Evolutionary conservation across 2,113 vertebrate species (phyloP).

Genomic region (Callorhinus ursinus): DNA sequence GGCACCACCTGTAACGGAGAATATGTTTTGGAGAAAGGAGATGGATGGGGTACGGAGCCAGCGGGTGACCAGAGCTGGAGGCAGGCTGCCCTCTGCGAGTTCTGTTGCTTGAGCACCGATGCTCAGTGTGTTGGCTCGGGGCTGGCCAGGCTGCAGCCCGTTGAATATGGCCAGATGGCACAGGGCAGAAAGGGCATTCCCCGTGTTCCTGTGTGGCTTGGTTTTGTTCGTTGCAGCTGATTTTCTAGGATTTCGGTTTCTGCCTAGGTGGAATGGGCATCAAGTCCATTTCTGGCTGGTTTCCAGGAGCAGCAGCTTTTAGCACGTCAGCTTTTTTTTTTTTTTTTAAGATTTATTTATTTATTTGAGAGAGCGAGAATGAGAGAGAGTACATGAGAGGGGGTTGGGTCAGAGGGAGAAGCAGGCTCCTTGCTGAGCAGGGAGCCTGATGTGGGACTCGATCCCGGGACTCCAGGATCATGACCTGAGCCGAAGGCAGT

Average conservation of each 20-base stretch:
- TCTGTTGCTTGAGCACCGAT: not conserved
- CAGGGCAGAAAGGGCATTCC: not conserved
- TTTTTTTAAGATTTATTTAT: too few relatives aligned
- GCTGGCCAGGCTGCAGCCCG: not conserved
- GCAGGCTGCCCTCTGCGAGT: accelerated
- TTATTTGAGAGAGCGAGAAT: too few relatives aligned
- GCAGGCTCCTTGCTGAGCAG: too few relatives aligned
- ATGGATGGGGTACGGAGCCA: not conserved
- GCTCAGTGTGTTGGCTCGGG: accelerated
- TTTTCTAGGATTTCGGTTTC: not conserved
- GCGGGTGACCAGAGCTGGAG: not conserved
- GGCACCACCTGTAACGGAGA: accelerated
- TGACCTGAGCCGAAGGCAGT: too few relatives aligned
- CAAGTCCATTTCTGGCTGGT: not conserved
- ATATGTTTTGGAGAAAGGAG: not conserved
- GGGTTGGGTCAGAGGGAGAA: too few relatives aligned
- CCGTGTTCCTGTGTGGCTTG: not conserved
- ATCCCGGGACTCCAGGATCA: too few relatives aligned
- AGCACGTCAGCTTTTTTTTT: not conserved
- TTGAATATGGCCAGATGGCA: not conserved
- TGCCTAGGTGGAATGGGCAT: not conserved
- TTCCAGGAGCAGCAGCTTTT: not conserved
- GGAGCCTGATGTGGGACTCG: too few relatives aligned
- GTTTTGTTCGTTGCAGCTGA: not conserved
- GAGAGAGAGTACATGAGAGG: too few relatives aligned